phyloP scores from a whole-genome alignment of 2,797 vertebrate genomes.

The Myiothlypis chrysogaster region DNA sequence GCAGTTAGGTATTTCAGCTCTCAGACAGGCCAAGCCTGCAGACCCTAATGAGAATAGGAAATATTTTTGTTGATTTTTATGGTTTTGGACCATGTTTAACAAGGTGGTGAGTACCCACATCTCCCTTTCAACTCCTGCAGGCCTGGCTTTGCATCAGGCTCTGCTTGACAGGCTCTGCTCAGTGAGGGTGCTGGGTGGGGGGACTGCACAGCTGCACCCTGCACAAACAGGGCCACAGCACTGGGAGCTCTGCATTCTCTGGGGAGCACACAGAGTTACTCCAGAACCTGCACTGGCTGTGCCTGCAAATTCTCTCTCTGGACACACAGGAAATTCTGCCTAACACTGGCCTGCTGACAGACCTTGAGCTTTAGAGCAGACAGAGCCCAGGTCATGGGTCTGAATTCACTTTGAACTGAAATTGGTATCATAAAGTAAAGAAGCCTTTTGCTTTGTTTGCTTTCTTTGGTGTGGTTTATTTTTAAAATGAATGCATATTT shows the following conservation, averaged over 20 bases:
- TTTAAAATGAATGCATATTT: conserved; percentile 44
- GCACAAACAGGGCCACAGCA: neutral
- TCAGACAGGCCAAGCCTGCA: neutral
- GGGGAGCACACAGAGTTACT: neutral
- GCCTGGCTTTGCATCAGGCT: neutral
- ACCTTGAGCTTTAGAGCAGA: neutral
- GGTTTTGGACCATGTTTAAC: neutral
- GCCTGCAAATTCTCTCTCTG: neutral
- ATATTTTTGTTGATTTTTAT: neutral
- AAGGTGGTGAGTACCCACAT: neutral
- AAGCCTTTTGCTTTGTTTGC: conserved; percentile 31
- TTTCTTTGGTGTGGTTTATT: conserved; percentile 52
- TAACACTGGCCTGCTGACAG: neutral
- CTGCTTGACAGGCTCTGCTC: neutral
- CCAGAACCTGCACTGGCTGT: neutral
- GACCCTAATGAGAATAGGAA: neutral
- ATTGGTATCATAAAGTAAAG: conserved; percentile 14
- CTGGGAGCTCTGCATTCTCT: neutral
- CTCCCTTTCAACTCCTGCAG: neutral
- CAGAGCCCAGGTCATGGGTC: neutral
- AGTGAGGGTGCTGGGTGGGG: neutral
- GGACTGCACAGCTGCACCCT: neutral
- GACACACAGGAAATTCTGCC: neutral
- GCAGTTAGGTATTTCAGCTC: neutral
- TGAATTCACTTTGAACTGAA: neutral